Base-by-base conservation (phyloP, 2,888 invertebrate genomes). In the Ophion costatus region DNA sequence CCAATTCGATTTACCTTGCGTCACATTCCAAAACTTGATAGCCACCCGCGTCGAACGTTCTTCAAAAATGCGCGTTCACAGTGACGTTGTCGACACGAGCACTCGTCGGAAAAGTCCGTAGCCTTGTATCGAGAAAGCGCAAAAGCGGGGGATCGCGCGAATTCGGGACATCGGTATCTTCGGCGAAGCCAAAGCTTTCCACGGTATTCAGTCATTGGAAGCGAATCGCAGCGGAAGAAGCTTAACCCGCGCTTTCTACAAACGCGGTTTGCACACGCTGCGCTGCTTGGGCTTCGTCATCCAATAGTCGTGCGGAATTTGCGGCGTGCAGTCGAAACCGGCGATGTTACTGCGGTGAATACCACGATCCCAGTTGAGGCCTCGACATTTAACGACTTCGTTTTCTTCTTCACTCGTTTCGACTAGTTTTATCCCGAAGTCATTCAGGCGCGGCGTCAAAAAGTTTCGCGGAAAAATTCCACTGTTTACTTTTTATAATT, bases 281-380 rank as follows among this genome's bases (percentile, higher is more conserved):
- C 38, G 57, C 64, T 71, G 70, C 64, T 71, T 64, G 14, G 57
- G 76, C 38, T 67, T 76, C 29, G 22, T 63, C 67, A 42, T 80
- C 75, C 82, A 85, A 85, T 85, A 82, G 69, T 80, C 82, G 82
- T 77, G 57, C 74, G 73, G 82, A 64, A 71, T 57, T 76, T 80
- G 69, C 80, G 75, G 80, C 76, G 82, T 77, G 70, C 56, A 73
- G 76, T 80, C 64, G 57, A 57, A 69, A 67, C 79, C 85, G 85
- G 77, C 77, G 51, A 85, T 85, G 80, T 85, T 80, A 51, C 82
- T 67, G 66, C 79, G 82, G 71, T 82, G 79, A 80, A 76, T 76
- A 33, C 64, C 66, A 67, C 33, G 59, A 77, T 63, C 74, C 20
- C 71, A 14, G 22, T 66, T 59, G 45, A 71, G 51, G 56, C 57